A percentile compares a stretch with the other conserved stretches of the same genome.
Conservation (phyloP, 2,797 vertebrate genomes). For the Ispidina lecontei region DNA sequence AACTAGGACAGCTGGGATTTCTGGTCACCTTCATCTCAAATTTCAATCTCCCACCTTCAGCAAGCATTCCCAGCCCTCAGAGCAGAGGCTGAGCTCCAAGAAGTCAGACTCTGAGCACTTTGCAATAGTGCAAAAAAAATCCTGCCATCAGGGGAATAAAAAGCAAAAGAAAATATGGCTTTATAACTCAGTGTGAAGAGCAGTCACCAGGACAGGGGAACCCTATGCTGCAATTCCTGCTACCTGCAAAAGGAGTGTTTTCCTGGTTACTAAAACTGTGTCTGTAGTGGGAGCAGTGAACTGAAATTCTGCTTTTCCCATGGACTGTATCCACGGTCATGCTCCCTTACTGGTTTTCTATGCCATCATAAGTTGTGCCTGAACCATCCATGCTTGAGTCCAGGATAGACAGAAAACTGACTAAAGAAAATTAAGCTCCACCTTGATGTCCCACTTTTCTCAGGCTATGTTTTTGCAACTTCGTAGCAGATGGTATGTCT, state of each 20-base stretch:
- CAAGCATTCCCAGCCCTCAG: not conserved
- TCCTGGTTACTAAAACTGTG: not conserved
- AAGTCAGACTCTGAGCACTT: not conserved
- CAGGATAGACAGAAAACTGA: conserved; percentile 57
- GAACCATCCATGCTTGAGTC: not conserved
- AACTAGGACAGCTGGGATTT: conserved; percentile 30
- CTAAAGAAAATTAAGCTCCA: conserved; percentile 68
- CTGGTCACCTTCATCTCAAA: not conserved
- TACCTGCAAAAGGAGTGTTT: not conserved
- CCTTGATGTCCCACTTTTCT: conserved; percentile 73
- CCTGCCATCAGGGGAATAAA: not conserved
- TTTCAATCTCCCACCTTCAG: not conserved
- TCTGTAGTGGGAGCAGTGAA: not conserved
- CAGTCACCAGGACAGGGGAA: not conserved
- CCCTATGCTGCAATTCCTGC: not conserved
- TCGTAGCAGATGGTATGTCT: conserved; percentile 61
- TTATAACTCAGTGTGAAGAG: not conserved
- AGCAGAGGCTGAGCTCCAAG: not conserved
- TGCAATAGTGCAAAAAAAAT: not conserved
- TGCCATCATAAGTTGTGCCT: not conserved
- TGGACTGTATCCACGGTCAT: not conserved
- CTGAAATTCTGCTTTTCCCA: not conserved
- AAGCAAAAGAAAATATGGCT: not conserved
- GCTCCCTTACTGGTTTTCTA: not conserved
- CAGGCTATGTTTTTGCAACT: conserved; percentile 68